Percentiles rank a stretch among this genome's conserved stretches.
Conservation (phyloP, 2,113 vertebrate species). For the Macroglossus sobrinus region DNA sequence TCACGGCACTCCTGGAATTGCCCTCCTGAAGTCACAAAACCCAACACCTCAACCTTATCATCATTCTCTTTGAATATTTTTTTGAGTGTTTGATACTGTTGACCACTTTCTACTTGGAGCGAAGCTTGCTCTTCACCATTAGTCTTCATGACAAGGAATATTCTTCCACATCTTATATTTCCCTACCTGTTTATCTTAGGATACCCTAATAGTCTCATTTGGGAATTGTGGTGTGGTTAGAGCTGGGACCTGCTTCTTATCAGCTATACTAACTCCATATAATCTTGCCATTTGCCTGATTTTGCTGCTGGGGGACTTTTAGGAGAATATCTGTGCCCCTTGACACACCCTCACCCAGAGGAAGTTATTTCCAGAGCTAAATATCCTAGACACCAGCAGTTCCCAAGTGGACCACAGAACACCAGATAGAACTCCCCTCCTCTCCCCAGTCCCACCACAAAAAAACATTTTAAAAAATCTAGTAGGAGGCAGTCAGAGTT, state of each 20-base stretch:
- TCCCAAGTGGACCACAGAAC: not conserved
- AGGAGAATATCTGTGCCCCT: not conserved
- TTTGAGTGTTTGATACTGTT: not conserved
- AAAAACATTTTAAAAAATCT: not conserved
- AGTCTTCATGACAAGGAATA: not conserved
- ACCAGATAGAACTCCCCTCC: not conserved
- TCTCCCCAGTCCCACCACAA: not conserved
- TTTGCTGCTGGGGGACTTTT: not conserved
- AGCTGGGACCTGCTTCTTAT: not conserved
- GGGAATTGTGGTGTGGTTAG: accelerated
- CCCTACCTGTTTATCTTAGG: not conserved
- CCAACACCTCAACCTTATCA: accelerated
- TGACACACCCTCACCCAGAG: not conserved
- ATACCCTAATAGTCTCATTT: not conserved
- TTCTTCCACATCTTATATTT: too few relatives aligned
- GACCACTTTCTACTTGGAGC: not conserved
- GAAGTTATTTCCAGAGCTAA: not conserved
- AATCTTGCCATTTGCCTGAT: not conserved
- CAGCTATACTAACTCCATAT: accelerated
- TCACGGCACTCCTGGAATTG: not conserved
- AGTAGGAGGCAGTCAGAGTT: not conserved
- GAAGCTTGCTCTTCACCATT: not conserved
- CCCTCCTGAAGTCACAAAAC: not conserved
- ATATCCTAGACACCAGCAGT: not conserved
- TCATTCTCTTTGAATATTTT: not conserved